phyloP scores from a whole-genome alignment of 2,113 vertebrate species.

The Tonatia bakeri region DNA sequence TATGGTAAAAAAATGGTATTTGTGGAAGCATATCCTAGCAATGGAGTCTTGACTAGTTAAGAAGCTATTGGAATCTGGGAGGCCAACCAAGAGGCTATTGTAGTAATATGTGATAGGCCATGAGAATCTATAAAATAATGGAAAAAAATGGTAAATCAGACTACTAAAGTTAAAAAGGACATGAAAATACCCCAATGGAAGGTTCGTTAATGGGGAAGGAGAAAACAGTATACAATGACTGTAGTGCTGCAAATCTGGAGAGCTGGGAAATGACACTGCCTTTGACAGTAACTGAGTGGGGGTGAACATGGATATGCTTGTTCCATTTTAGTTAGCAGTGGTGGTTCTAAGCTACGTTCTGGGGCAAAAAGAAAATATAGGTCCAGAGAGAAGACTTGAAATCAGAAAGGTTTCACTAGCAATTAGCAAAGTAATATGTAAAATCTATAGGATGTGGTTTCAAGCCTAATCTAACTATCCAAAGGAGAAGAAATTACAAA shows the following conservation, averaged over 20 bases:
- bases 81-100: not conserved
- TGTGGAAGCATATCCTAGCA: not conserved
- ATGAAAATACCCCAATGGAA: not conserved
- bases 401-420: not conserved
- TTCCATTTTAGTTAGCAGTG: not conserved
- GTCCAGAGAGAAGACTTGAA: slow-evolving; percentile 9
- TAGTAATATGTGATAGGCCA: not conserved
- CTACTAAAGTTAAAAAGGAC: not conserved
- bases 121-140: not conserved
- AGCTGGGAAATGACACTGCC: not conserved
- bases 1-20: not conserved
- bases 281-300: not conserved
- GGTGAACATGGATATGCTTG: not conserved
- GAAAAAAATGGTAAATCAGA: not conserved
- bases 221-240: not conserved
- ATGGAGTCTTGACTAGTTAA: not conserved
- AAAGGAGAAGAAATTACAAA: not conserved
- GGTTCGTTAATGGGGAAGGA: not conserved
- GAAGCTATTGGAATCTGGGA: not conserved
- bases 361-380: not conserved
- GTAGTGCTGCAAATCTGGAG: not conserved
- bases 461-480: not conserved
- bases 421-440: slow-evolving; percentile 25
- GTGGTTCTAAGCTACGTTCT: not conserved
- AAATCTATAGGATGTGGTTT: not conserved